phyloP scores from a whole-genome alignment of 2,888 invertebrate species.

The Brachylomia viminalis region DNA sequence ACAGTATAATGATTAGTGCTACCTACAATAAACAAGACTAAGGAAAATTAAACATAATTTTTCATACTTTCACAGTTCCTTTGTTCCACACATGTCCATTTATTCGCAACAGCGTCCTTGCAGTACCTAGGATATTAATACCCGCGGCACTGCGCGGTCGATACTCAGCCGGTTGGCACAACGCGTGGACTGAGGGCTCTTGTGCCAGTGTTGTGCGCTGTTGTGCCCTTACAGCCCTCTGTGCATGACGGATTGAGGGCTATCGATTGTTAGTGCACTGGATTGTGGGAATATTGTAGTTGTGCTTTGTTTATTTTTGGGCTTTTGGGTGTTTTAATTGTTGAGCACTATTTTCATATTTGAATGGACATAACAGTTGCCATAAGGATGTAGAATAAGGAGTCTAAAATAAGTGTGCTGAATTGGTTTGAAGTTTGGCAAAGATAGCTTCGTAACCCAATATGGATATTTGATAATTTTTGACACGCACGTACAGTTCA shows the following conservation, averaged over 20 bases:
- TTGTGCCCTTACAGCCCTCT: slow-evolving; percentile 59
- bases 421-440: not conserved
- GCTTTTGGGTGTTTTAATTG: not conserved
- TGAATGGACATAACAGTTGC: too few relatives aligned
- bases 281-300: not conserved
- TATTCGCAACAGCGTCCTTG: slow-evolving; percentile 25
- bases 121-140: slow-evolving; percentile 49
- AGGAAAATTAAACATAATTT: not conserved
- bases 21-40: not conserved
- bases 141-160: slow-evolving; percentile 36
- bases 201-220: slow-evolving; percentile 48
- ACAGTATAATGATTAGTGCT: too few relatives aligned
- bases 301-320: not conserved
- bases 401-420: too few relatives aligned
- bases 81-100: not conserved
- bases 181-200: slow-evolving; percentile 56
- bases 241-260: slow-evolving; percentile 34
- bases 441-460: not conserved
- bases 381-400: too few relatives aligned
- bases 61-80: not conserved
- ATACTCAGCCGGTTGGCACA: slow-evolving; percentile 36
- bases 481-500: not conserved
- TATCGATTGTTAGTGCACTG: slow-evolving; percentile 28
- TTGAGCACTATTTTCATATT: too few relatives aligned
- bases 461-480: not conserved